Conservation (phyloP, 2,797 vertebrate species). For the Phrynocephalus forsythii region DNA sequence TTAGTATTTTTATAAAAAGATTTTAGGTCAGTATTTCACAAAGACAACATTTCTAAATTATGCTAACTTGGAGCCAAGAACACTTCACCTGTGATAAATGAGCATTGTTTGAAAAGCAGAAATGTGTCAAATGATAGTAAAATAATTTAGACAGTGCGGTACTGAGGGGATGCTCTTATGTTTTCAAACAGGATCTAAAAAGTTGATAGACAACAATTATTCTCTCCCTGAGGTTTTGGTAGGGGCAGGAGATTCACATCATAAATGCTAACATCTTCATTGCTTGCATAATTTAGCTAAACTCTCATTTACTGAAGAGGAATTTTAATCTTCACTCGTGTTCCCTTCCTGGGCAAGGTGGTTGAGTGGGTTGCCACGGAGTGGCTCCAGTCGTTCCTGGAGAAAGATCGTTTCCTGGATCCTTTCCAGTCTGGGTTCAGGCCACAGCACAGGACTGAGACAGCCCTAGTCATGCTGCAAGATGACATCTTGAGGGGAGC, state of each 20-base stretch:
- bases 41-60: conserved; percentile 27
- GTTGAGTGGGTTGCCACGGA: too few species aligned
- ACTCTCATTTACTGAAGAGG: conserved; percentile 19
- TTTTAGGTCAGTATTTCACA: background rate
- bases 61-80: conserved; percentile 37
- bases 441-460: too few species aligned
- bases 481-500: too few species aligned
- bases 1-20: background rate
- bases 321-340: conserved; percentile 23
- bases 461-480: too few species aligned
- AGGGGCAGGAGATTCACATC: conserved; percentile 56
- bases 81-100: conserved; percentile 42
- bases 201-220: conserved; percentile 54
- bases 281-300: conserved; percentile 6
- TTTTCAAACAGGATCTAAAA: conserved; percentile 55
- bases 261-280: conserved; percentile 52
- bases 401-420: too few species aligned
- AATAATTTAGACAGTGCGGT: conserved; percentile 48
- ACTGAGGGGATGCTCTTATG: conserved; percentile 41
- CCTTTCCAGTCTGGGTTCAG: too few species aligned
- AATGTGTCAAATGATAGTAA: conserved; percentile 49
- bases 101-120: conserved; percentile 42
- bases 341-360: background rate
- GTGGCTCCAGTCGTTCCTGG: too few species aligned
- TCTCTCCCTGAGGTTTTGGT: conserved; percentile 49